Conservation (phyloP, 2,113 vertebrate species). For the Nycticorax nycticorax region DNA sequence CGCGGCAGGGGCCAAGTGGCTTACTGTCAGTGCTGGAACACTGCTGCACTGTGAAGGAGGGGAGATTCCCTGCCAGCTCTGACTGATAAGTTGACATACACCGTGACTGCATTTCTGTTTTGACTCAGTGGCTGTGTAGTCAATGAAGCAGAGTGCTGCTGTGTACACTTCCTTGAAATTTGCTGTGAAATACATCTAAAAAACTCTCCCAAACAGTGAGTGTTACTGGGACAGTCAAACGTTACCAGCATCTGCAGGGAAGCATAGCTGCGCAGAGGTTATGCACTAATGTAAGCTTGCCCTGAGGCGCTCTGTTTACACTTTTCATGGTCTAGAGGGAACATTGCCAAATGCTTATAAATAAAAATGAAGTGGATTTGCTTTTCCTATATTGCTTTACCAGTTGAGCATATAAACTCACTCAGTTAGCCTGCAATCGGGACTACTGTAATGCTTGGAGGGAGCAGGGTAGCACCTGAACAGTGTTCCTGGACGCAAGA, state of each 20-base stretch:
- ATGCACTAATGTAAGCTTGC: not conserved
- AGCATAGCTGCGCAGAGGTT: not conserved
- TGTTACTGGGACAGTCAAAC: not conserved
- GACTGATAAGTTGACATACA: not conserved
- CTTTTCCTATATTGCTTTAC: not conserved
- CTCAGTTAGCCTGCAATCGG: not conserved
- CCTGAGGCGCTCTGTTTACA: not conserved
- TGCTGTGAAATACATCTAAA: not conserved
- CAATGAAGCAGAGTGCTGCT: not conserved
- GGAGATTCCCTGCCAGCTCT: not conserved
- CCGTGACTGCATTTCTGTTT: not conserved
- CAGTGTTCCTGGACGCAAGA: not conserved
- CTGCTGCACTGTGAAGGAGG: not conserved
- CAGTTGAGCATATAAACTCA: not conserved
- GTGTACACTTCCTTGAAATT: not conserved
- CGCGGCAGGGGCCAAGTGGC: not conserved
- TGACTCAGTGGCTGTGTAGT: not conserved
- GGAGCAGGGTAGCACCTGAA: not conserved
- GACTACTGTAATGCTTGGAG: not conserved
- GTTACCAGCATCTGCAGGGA: not conserved
- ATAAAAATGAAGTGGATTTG: conserved; percentile 10
- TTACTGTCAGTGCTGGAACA: not conserved
- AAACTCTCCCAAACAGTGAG: not conserved
- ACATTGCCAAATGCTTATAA: not conserved
- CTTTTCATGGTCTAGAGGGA: not conserved